Evolutionary conservation across 2,797 vertebrate species (phyloP).

Genomic region (Myripristis murdjan): DNA sequence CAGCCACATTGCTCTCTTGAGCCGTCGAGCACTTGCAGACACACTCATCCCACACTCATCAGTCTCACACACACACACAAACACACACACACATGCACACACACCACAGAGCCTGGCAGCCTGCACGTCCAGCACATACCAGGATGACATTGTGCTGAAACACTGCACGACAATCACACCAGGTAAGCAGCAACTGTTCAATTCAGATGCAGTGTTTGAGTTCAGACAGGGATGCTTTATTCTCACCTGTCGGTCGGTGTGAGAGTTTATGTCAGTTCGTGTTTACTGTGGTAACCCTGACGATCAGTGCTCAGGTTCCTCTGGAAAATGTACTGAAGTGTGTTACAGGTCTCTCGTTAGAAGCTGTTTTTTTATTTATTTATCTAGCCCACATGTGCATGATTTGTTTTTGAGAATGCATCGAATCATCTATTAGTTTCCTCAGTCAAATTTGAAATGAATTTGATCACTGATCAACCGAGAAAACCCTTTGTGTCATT

Average conservation of each 20-base stretch:
- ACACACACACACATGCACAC: conserved; percentile 64
- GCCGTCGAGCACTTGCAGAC: conserved; percentile 77
- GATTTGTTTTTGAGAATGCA: background rate
- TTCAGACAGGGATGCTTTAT: background rate
- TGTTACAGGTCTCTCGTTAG: background rate
- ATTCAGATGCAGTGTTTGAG: background rate
- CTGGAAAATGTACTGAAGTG: background rate
- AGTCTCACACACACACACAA: conserved; percentile 23
- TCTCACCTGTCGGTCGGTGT: background rate
- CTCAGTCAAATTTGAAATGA: background rate
- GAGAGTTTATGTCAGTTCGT: background rate
- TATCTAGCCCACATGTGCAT: background rate
- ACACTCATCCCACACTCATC: conserved; percentile 76
- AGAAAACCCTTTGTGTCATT: background rate
- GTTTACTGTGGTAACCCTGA: background rate
- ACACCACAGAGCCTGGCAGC: conserved; percentile 58
- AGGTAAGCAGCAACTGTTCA: conserved; percentile 62
- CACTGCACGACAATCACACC: conserved; percentile 57
- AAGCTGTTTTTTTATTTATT: background rate
- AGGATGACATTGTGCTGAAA: conserved; percentile 83
- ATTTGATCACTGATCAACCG: background rate
- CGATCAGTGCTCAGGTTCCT: conserved; percentile 2
- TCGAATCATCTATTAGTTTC: background rate
- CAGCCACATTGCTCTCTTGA: conserved; percentile 83
- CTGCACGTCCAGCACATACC: conserved; percentile 60